A percentile compares a stretch with the other conserved stretches of the same genome.
Evolutionary conservation across 2,797 vertebrate species (phyloP).

Genomic region (Apogon talboti): DNA sequence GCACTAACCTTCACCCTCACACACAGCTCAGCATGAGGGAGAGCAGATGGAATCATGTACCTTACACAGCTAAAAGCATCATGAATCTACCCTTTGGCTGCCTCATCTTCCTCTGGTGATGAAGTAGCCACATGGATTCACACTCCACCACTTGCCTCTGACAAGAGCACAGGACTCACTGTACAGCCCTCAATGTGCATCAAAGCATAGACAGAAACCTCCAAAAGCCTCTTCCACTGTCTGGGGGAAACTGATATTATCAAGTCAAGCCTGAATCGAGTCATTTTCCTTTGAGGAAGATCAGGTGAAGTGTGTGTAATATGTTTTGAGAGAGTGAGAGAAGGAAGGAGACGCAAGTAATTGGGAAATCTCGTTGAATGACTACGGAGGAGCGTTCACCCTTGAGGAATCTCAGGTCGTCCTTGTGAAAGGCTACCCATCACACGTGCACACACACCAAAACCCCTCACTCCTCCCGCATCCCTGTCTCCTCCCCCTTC

Average conservation of each 20-base stretch:
- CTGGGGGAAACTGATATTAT: conserved; percentile 16
- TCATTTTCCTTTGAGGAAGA: conserved; percentile 47
- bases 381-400: conserved; percentile 71
- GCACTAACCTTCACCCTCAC: conserved; percentile 60
- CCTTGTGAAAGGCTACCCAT: conserved; percentile 74
- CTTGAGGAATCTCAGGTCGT: conserved; percentile 82
- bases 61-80: conserved; percentile 28
- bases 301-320: conserved; percentile 55
- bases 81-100: conserved; percentile 39
- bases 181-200: conserved; percentile 32
- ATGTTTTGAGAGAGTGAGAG: conserved; percentile 17
- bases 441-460: conserved; percentile 26
- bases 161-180: conserved; percentile 20
- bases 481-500: conserved; percentile 69
- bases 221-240: conserved; percentile 29
- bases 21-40: conserved; percentile 21
- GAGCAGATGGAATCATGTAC: conserved; percentile 26
- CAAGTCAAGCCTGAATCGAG: conserved; percentile 29
- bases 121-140: conserved; percentile 20
- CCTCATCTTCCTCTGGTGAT: conserved; percentile 7
- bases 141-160: conserved; percentile 4
- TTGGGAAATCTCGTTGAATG: conserved; percentile 67
- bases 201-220: conserved; percentile 37
- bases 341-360: conserved; percentile 13
- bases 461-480: conserved; percentile 41